These are phyloP conservation scores for Synodontis membranacea DNA, from an alignment of 2,113 vertebrate genomes.

Conservation along the genomic window DNA sequence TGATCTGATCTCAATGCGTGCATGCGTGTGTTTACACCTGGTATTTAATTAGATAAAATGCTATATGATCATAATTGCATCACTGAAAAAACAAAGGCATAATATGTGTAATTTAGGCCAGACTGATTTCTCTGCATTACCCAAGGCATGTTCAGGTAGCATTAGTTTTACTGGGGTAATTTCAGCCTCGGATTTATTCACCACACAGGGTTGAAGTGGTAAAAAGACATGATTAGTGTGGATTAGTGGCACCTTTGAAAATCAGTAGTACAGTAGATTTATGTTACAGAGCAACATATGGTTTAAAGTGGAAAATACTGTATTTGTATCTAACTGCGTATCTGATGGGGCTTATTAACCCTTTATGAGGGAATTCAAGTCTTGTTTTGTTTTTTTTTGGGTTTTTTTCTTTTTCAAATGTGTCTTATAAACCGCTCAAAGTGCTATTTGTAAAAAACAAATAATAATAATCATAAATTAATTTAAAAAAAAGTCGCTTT, in stretches of 20 bases:
- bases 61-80: constrained; percentile 26
- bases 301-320: background rate
- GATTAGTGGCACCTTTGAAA: background rate
- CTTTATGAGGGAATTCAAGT: background rate
- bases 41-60: constrained; percentile 23
- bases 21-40: background rate
- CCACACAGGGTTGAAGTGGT: background rate
- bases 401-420: background rate
- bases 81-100: constrained; percentile 11
- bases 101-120: constrained; percentile 1
- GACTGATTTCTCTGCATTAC: background rate
- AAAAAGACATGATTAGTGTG: background rate
- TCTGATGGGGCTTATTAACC: background rate
- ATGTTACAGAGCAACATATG: background rate
- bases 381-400: too few relatives aligned
- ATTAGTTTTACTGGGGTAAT: background rate
- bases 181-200: constrained; percentile 7
- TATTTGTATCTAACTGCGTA: background rate
- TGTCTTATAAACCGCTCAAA: background rate
- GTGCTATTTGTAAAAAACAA: background rate
- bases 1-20: constrained; percentile 21
- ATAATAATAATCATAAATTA: too few relatives aligned
- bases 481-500: background rate
- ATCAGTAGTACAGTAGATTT: background rate
- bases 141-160: background rate